Conservation (phyloP, 1,140 invertebrate species). For the Glossosoma conforme region DNA sequence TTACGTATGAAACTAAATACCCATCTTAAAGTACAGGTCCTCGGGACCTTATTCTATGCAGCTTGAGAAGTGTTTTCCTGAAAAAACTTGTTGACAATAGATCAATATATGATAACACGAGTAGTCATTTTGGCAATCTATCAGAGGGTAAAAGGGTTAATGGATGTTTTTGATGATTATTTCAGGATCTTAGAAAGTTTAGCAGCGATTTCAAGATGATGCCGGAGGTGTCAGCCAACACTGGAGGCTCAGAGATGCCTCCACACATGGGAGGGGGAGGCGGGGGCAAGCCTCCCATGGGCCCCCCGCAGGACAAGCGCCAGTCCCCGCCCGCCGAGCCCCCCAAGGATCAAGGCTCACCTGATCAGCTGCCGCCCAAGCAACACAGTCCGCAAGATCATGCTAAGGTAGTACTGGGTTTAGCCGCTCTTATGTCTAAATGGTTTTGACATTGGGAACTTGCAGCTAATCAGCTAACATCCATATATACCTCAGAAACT, state of each 20-base stretch:
- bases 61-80: too few relatives aligned
- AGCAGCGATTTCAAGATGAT: conserved; percentile 52
- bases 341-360: neutral
- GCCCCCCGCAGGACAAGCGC: neutral
- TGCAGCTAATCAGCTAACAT: too few relatives aligned
- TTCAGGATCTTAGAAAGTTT: conserved; percentile 50
- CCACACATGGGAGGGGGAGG: conserved; percentile 4
- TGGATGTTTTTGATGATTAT: too few relatives aligned
- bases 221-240: conserved; percentile 41
- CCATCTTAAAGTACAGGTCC: too few relatives aligned
- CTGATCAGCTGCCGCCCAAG: conserved; percentile 3
- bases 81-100: too few relatives aligned
- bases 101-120: too few relatives aligned
- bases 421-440: neutral
- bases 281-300: conserved; percentile 5
- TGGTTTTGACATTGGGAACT: too few relatives aligned
- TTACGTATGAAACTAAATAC: too few relatives aligned
- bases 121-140: too few relatives aligned
- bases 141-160: too few relatives aligned
- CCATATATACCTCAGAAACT: neutral
- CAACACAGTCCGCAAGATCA: neutral
- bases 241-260: conserved; percentile 2
- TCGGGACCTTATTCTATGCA: too few relatives aligned
- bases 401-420: too few relatives aligned
- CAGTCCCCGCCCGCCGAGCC: neutral